Evolutionary conservation across 2,797 vertebrate genomes (phyloP).

Genomic region (Amphiprion clarkii): DNA sequence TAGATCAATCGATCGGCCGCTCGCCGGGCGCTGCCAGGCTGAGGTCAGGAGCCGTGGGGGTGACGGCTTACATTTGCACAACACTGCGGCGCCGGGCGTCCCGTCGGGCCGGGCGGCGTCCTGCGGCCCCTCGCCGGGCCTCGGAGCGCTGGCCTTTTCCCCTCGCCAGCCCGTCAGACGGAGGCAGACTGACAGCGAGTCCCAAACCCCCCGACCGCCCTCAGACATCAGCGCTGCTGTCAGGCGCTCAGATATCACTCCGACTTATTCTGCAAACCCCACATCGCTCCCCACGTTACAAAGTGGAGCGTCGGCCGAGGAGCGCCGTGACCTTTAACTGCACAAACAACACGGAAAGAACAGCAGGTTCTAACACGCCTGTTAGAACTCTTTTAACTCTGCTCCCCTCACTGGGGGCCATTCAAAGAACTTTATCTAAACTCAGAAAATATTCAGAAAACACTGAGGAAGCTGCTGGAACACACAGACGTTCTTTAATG

Average conservation of each 20-base stretch:
- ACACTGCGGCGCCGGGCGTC: constrained; percentile 61
- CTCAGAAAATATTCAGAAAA: too few species aligned
- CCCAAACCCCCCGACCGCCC: constrained; percentile 55
- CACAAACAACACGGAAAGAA: constrained; percentile 5
- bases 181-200: constrained; percentile 69
- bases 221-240: constrained; percentile 55
- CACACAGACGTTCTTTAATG: too few species aligned
- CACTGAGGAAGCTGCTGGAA: too few species aligned
- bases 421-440: too few species aligned
- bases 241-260: constrained; percentile 58
- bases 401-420: too few species aligned
- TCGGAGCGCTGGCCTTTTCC: constrained; percentile 68
- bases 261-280: constrained; percentile 63
- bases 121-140: constrained; percentile 46
- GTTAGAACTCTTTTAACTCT: neutral
- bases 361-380: neutral
- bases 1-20: constrained; percentile 79
- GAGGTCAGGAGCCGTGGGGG: constrained; percentile 81
- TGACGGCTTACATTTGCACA: constrained; percentile 78
- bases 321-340: constrained; percentile 44
- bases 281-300: constrained; percentile 1
- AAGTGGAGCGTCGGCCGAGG: neutral
- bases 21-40: constrained; percentile 57
- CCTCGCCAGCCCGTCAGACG: constrained; percentile 57
- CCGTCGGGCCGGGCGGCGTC: constrained; percentile 51